Percentiles rank a stretch among this genome's conserved stretches.
Evolutionary conservation across 1,140 invertebrate species (phyloP).

Genomic region (Magallana ariakensis): DNA sequence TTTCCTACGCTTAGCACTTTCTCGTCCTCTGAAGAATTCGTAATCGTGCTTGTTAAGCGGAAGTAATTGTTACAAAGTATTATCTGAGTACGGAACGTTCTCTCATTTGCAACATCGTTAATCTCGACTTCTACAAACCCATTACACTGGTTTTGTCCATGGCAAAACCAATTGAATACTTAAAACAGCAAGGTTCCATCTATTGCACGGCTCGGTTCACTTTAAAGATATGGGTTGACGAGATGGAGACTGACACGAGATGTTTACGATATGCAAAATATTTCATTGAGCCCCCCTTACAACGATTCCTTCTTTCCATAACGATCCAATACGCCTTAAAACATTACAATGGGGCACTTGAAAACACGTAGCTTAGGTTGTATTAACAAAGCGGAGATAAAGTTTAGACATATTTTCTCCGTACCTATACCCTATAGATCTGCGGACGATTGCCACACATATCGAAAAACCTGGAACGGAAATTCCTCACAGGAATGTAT

Average conservation of each 20-base stretch:
- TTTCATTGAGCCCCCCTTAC: background rate
- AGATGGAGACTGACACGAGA: background rate
- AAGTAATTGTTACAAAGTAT: background rate
- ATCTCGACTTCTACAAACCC: background rate
- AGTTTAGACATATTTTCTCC: background rate
- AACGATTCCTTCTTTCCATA: background rate
- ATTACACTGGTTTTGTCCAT: no score
- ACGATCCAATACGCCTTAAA: background rate
- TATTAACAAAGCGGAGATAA: background rate
- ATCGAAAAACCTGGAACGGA: constrained; percentile 6
- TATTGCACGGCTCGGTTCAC: background rate
- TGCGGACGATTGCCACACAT: constrained; percentile 28
- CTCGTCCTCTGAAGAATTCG: background rate
- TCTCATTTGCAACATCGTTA: background rate
- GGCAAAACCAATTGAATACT: no score
- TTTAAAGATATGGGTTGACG: background rate
- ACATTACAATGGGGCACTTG: background rate
- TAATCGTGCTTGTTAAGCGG: background rate
- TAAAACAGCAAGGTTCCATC: background rate
- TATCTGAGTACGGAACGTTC: background rate
- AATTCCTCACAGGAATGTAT: background rate
- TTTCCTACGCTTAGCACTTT: background rate
- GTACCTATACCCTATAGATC: background rate
- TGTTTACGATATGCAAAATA: background rate
- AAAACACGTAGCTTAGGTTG: background rate